Conservation (phyloP, 2,113 vertebrate species). For the Fregata magnificens region DNA sequence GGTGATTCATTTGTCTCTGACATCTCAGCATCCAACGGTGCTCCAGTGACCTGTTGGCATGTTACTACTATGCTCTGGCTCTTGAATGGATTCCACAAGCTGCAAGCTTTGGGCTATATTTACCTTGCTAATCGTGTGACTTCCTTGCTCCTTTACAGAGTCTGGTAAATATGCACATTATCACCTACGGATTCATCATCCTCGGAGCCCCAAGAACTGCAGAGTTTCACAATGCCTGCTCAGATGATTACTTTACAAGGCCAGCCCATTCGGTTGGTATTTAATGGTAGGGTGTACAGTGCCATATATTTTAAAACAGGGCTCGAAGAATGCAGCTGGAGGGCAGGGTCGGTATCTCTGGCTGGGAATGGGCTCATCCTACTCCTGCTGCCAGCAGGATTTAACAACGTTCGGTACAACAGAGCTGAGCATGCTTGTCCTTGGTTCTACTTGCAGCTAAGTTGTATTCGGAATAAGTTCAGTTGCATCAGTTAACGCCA, state of each 20-base stretch:
- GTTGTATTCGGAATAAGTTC: neutral
- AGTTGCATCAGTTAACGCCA: neutral
- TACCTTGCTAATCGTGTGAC: neutral
- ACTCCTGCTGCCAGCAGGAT: neutral
- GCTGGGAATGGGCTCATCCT: neutral
- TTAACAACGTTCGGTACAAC: neutral
- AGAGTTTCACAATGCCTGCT: neutral
- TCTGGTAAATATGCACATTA: neutral
- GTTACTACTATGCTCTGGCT: fast-evolving
- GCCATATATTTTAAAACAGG: neutral
- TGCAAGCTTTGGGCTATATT: neutral
- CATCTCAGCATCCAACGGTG: neutral
- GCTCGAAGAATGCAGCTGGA: neutral
- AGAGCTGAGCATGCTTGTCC: neutral
- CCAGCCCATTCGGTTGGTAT: neutral
- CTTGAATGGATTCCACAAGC: neutral
- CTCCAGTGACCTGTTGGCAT: neutral
- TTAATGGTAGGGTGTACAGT: neutral
- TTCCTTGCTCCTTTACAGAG: neutral
- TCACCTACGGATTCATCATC: neutral
- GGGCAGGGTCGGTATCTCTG: neutral
- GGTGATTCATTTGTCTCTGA: neutral
- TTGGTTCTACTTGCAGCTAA: neutral
- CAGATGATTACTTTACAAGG: neutral
- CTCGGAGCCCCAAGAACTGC: neutral